phyloP scores from a whole-genome alignment of 2,888 invertebrate genomes.

The Azorinus chamasolen region DNA sequence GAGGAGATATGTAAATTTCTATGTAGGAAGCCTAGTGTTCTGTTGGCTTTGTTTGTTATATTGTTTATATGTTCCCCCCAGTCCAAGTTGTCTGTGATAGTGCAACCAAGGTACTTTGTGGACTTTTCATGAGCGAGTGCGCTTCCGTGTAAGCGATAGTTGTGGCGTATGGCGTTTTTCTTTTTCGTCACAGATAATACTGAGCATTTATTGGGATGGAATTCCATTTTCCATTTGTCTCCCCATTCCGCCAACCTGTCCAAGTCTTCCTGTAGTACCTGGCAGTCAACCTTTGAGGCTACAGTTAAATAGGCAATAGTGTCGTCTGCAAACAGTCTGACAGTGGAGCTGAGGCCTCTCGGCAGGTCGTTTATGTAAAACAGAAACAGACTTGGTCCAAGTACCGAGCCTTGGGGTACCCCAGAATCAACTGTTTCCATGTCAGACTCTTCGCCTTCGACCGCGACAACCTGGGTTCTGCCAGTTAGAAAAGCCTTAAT shows the following conservation, averaged over 20 bases:
- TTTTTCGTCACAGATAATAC: conserved; percentile 33
- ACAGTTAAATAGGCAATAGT: conserved; percentile 40
- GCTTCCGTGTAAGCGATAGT: conserved; percentile 33
- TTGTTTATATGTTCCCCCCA: conserved; percentile 21
- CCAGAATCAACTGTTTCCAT: conserved; percentile 1
- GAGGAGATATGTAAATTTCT: conserved; percentile 21
- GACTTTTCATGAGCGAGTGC: conserved; percentile 8
- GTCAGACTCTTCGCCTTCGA: conserved; percentile 8
- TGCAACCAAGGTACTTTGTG: conserved; percentile 37
- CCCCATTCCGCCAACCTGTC: conserved; percentile 33
- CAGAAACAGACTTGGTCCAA: conserved; percentile 17
- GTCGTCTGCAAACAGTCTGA: conserved; percentile 32
- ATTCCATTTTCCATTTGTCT: conserved; percentile 49
- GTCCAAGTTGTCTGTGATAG: conserved; percentile 22
- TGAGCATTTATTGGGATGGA: conserved; percentile 46
- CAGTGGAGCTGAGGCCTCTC: background rate
- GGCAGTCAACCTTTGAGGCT: conserved; percentile 11
- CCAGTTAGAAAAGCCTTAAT: conserved; percentile 4
- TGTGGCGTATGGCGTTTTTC: conserved; percentile 3
- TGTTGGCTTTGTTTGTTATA: conserved; percentile 14
- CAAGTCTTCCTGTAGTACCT: conserved; percentile 36
- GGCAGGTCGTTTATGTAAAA: conserved; percentile 22
- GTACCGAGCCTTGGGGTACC: conserved; percentile 11
- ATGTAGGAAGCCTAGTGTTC: conserved; percentile 20
- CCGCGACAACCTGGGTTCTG: conserved; percentile 1